Evolutionary conservation across 2,113 vertebrate species (phyloP), one percentile per base, ranked within the genome.

Genomic region (Grammomys surdaster): DNA sequence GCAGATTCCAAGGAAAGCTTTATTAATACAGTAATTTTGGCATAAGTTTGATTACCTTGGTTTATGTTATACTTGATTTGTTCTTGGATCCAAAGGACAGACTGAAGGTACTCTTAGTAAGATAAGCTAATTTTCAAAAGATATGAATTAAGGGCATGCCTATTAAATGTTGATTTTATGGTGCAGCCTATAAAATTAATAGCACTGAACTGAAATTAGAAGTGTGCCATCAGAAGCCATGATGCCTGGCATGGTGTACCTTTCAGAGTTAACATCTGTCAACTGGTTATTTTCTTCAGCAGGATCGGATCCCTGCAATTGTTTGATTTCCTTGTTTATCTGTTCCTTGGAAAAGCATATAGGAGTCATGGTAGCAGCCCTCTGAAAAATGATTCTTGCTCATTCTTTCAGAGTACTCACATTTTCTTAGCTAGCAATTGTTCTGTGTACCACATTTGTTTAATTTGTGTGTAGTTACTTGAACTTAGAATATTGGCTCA

Each of bases 21-120:
- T 93, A 91, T 69, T 33, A 95, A 51, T 54, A 60, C 43, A 0
- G 54, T 89, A 89, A 88, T 87, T 70, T 95, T 84, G 80, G 36
- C 75, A 43, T 95, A 86, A 82, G 3, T 67, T 86, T 86, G 28
- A 63, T 58, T 97, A 93, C 3, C 46, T 81, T 81, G 9, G 33
- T 93, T 65, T 82, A 1, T 9, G 51, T 86, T 96, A 93, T 56
- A 84, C 75, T 94, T 92, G 19, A 36, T 80, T 96, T 96, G 78
- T 96, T 97, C 89, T 97, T 97, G 40, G 65, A 95, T 88, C 93
- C 94, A 97, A 95, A 97, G 95, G 96, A 97, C 91, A 97, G 97
- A 92, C 72, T 90, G 5, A 69, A 69, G 92, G 48, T 84, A 69
- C 90, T 84, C 36, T 36, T 89, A 88, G 85, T 92, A 90, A 96